phyloP scores from a whole-genome alignment of 2,888 invertebrate species.

The Agrilus mali region DNA sequence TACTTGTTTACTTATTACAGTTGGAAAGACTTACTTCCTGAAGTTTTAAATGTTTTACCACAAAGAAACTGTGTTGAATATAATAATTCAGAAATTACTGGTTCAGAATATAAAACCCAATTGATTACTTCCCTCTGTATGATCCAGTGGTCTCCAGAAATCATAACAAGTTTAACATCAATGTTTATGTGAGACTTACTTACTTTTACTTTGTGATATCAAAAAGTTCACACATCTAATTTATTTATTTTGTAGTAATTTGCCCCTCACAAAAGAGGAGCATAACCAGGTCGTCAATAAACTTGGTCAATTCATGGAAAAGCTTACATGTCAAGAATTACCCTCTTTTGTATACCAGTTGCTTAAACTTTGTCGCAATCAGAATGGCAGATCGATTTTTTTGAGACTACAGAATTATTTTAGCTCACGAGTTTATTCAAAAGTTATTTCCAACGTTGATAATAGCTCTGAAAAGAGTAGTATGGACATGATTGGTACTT shows the following conservation, averaged over 20 bases:
- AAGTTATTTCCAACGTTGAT: constrained; percentile 12
- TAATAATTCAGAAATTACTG: constrained; percentile 44
- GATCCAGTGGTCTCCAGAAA: constrained; percentile 43
- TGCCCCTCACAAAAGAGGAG: constrained; percentile 44
- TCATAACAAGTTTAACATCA: constrained; percentile 48
- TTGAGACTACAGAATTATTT: constrained; percentile 29
- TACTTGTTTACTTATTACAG: constrained; percentile 26
- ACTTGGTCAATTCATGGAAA: constrained; percentile 44
- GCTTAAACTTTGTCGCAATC: constrained; percentile 41
- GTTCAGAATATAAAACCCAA: constrained; percentile 46
- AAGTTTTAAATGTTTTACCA: constrained; percentile 42
- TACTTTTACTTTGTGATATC: background rate
- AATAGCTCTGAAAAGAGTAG: constrained; percentile 20
- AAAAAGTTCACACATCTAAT: background rate
- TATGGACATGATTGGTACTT: constrained; percentile 25
- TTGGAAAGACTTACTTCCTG: constrained; percentile 57
- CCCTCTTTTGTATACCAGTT: constrained; percentile 57
- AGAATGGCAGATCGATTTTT: constrained; percentile 28
- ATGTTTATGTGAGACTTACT: constrained; percentile 49
- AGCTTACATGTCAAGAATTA: constrained; percentile 45
- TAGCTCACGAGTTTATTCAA: constrained; percentile 24
- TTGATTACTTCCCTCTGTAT: constrained; percentile 48
- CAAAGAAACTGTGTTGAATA: constrained; percentile 41
- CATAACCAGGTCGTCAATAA: constrained; percentile 49
- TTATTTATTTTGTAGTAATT: constrained; percentile 36